phyloP scores from a whole-genome alignment of 2,113 vertebrate genomes.

The Xiphophorus maculatus region DNA sequence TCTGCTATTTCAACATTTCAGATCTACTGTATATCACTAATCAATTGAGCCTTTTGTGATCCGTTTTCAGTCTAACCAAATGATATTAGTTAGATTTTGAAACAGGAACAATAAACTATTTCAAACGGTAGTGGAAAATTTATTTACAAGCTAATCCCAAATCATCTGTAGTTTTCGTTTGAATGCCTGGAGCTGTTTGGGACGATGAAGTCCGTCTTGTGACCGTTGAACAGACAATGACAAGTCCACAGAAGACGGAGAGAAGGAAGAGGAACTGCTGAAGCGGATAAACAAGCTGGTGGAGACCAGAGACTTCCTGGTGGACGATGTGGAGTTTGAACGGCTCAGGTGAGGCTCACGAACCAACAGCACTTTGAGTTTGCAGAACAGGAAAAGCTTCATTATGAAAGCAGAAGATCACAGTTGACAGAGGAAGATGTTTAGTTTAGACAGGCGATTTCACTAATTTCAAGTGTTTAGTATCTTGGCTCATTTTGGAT shows the following conservation, averaged over 20 bases:
- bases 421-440: too few species aligned
- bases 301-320: slow-evolving; percentile 90
- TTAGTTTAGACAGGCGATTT: too few species aligned
- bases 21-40: background rate
- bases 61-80: background rate
- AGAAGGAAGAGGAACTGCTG: slow-evolving; percentile 85
- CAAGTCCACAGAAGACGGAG: slow-evolving; percentile 82
- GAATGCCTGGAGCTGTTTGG: background rate
- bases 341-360: slow-evolving; percentile 80
- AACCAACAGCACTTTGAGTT: background rate
- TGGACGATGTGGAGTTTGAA: slow-evolving; percentile 91
- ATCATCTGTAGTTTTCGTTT: background rate
- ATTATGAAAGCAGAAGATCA: too few species aligned
- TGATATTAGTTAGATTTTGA: too few species aligned
- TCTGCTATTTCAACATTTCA: too few species aligned
- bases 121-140: background rate
- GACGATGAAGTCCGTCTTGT: background rate
- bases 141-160: background rate
- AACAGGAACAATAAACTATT: background rate
- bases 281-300: slow-evolving; percentile 91
- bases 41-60: background rate
- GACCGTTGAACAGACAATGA: slow-evolving; percentile 79
- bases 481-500: too few species aligned
- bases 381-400: too few species aligned
- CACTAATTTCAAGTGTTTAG: too few species aligned